Percentiles rank a stretch among this genome's conserved stretches.
phyloP scores from a whole-genome alignment of 2,113 vertebrate species.

The Seriola quinqueradiata region DNA sequence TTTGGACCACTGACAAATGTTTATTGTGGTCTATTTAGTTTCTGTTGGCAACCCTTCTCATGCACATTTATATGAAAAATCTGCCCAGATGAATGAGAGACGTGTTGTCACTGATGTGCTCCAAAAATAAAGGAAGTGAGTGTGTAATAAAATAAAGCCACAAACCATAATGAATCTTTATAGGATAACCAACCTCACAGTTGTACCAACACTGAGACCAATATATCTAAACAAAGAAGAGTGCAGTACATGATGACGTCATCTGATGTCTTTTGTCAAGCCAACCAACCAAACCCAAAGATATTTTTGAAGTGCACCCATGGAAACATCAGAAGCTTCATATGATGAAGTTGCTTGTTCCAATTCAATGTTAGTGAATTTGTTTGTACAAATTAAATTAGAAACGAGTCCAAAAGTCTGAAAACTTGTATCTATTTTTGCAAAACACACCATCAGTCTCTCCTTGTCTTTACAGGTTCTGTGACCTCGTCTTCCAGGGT shows the following conservation, averaged over 20 bases:
- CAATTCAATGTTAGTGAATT: neutral
- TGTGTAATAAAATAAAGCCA: no score
- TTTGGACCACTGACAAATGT: slow-evolving; percentile 4
- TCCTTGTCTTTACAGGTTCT: slow-evolving; percentile 88
- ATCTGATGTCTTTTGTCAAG: neutral
- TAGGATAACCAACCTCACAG: neutral
- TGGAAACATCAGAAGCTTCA: no score
- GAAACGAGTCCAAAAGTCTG: neutral
- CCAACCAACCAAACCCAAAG: neutral
- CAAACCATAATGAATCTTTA: neutral
- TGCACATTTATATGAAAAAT: slow-evolving; percentile 5
- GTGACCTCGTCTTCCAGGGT: slow-evolving; percentile 99
- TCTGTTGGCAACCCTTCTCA: neutral
- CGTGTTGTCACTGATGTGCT: neutral
- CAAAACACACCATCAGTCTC: neutral
- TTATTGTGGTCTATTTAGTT: slow-evolving; percentile 11
- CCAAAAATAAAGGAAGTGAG: neutral
- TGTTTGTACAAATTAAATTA: neutral
- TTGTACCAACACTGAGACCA: neutral
- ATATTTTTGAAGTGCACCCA: neutral
- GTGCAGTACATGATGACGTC: neutral
- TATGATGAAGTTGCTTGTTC: no score
- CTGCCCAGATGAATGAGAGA: neutral
- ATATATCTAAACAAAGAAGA: neutral
- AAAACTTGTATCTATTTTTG: no score